phyloP scores from a whole-genome alignment of 2,797 vertebrate species.

The Amazona ochrocephala region DNA sequence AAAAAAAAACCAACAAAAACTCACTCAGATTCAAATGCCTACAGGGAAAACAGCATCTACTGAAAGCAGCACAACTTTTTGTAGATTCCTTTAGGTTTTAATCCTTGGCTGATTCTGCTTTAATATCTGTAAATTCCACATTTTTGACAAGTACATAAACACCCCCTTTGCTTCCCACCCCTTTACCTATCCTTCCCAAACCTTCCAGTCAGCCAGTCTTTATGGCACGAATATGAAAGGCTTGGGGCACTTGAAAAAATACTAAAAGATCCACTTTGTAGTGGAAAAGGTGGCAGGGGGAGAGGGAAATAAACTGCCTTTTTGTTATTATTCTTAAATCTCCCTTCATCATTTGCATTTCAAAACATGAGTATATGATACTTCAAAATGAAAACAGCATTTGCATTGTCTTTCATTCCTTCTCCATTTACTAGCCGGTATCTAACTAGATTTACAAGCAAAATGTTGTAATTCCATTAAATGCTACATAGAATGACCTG shows the following conservation, averaged over 20 bases:
- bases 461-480: background rate
- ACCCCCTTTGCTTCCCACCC: background rate
- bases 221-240: constrained; percentile 13
- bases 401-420: constrained; percentile 13
- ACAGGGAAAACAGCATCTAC: constrained; percentile 30
- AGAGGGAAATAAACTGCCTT: background rate
- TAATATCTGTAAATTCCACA: constrained; percentile 65
- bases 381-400: constrained; percentile 8
- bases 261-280: background rate
- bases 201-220: background rate
- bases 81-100: constrained; percentile 62
- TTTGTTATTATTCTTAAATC: background rate
- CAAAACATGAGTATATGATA: background rate
- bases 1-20: constrained; percentile 62
- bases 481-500: background rate
- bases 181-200: constrained; percentile 9
- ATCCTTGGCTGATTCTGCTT: constrained; percentile 52
- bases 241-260: constrained; percentile 2
- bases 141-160: constrained; percentile 64
- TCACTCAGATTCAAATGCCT: constrained; percentile 42
- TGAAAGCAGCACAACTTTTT: constrained; percentile 37
- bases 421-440: background rate
- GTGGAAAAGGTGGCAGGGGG: background rate
- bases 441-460: background rate
- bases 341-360: constrained; percentile 34